Base-by-base conservation (phyloP, 2,888 invertebrate species). In the Caradrina clavipalpis region DNA sequence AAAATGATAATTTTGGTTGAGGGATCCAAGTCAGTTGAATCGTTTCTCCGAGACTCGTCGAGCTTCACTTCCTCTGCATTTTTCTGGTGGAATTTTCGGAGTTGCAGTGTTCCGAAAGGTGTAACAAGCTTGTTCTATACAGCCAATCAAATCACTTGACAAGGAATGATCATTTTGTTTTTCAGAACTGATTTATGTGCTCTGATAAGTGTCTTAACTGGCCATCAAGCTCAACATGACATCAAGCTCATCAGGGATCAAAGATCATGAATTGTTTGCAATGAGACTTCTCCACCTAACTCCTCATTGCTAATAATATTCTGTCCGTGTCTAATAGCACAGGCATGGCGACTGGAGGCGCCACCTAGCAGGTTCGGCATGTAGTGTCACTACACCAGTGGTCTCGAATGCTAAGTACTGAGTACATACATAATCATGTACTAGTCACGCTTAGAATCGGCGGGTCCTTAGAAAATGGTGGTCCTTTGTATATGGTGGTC, bases 281-380 rank as follows among this genome's bases (percentile, higher is more conserved):
- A 10, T 78, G 45, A 57, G 17, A 50, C 68, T 76, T 78, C 75
- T 73, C 10, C 10, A 31, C n/a, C 6, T 35, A 53, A 45, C 42
- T 51, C 55, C 51, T 72, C 21, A 47, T 47, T 15, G 10, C 17
- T 73, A 70, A 78, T 39, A 73, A 63, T 70, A 82, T 82, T 82
- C 82, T 13, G 11, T 10, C 4, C 79, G 59, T 82, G 82, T 69
- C 55, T 75, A 70, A 69, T 73, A 50, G 57, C 60, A 70, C 71
- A 74, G 42, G 56, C 75, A 70, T 62, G 73, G 70, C 66, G 81
- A 63, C 72, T 61, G 55, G 71, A 72, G 82, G 82, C 82, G 82
- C 82, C 82, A 84, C 73, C 80, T 69, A 74, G 69, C 66, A 61
- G 65, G 62, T 57, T 64, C 64, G 59, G 55, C 64, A 55, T 71